These are phyloP conservation scores for Centropus bengalensis DNA, from an alignment of 2,113 vertebrate species.

Conservation along the genomic window DNA sequence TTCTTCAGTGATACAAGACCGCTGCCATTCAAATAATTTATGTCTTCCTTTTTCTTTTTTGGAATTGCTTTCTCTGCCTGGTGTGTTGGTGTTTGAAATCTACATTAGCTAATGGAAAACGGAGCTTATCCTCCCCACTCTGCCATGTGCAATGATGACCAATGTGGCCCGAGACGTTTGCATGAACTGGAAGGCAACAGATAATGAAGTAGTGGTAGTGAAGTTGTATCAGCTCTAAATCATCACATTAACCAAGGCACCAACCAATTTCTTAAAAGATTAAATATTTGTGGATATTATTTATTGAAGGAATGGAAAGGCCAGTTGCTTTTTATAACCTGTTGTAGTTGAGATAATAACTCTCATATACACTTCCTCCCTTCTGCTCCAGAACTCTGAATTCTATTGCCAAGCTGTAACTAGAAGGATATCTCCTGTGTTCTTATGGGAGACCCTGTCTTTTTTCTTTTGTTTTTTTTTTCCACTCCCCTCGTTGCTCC, in stretches of 20 bases:
- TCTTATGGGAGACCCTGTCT: background rate
- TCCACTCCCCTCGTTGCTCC: background rate
- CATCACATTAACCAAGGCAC: background rate
- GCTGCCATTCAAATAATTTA: background rate
- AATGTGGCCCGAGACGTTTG: background rate
- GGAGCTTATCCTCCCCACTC: background rate
- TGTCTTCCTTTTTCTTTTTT: background rate
- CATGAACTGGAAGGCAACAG: background rate
- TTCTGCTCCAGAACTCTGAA: background rate
- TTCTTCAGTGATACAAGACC: background rate
- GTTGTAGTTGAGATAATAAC: background rate
- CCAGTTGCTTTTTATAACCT: background rate
- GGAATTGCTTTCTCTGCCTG: background rate
- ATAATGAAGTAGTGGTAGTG: too few species aligned
- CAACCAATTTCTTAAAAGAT: background rate
- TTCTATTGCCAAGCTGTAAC: background rate
- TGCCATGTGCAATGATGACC: fast-evolving
- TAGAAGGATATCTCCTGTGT: background rate
- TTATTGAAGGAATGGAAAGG: background rate
- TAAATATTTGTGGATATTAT: background rate
- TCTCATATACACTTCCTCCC: background rate
- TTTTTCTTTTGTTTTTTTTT: too few species aligned
- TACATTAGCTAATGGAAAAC: background rate
- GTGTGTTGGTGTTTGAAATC: background rate
- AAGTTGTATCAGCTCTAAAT: background rate